phyloP scores from a whole-genome alignment of 2,113 vertebrate species.

The Pachyramphus minor region DNA sequence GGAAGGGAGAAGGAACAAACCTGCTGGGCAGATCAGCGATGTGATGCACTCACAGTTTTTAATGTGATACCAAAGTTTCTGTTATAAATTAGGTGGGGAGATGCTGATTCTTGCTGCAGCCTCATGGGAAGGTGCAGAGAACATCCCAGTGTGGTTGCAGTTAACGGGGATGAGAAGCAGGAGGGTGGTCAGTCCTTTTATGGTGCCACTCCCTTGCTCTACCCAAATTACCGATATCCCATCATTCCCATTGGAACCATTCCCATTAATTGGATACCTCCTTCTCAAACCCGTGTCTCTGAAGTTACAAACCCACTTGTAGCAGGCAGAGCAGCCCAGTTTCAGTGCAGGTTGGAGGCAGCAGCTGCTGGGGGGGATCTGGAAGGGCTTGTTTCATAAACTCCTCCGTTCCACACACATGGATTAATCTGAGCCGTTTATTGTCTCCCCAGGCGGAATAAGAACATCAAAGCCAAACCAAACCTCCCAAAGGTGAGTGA shows the following conservation, averaged over 20 bases:
- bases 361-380: background rate
- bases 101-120: background rate
- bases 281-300: background rate
- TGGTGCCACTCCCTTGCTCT: accelerated
- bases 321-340: background rate
- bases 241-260: background rate
- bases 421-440: background rate
- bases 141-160: background rate
- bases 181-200: background rate
- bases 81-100: background rate
- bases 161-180: background rate
- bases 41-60: background rate
- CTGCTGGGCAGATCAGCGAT: background rate
- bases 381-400: background rate
- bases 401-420: background rate
- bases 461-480: slow-evolving; percentile 89
- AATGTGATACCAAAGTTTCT: background rate
- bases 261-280: background rate
- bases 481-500: slow-evolving; percentile 90
- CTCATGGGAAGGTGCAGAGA: background rate
- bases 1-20: background rate
- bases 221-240: background rate
- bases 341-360: background rate
- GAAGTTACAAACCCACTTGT: background rate
- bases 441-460: slow-evolving; percentile 86